Percentiles rank a stretch among this genome's conserved stretches.
phyloP scores from a whole-genome alignment of 2,113 vertebrate genomes.

The Oceanites oceanicus region DNA sequence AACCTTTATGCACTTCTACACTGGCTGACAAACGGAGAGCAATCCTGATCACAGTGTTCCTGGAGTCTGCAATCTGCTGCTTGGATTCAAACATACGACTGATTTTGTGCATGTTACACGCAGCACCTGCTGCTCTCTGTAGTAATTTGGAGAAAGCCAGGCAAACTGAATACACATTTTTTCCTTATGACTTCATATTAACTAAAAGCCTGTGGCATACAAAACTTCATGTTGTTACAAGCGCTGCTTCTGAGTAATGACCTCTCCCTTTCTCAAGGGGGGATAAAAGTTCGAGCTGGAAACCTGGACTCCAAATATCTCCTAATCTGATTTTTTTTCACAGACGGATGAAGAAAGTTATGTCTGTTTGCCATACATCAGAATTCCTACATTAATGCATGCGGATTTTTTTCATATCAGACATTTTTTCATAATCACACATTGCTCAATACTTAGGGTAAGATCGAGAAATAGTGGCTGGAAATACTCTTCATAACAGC shows the following conservation, averaged over 20 bases:
- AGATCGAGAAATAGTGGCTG: background rate
- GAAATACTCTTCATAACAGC: background rate
- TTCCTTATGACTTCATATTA: constrained; percentile 61
- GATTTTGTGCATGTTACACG: background rate
- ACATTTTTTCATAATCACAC: too few species aligned
- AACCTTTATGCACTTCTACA: background rate
- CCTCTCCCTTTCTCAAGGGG: constrained; percentile 48
- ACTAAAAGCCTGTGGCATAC: constrained; percentile 11
- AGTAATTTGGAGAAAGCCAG: constrained; percentile 7
- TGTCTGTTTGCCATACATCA: background rate
- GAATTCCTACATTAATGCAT: background rate
- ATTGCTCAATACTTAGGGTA: background rate
- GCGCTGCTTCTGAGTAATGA: constrained; percentile 43
- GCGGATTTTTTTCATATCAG: background rate
- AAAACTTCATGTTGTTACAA: constrained; percentile 35
- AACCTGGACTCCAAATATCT: background rate
- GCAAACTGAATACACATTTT: constrained; percentile 39
- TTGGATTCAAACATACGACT: background rate
- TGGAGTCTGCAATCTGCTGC: background rate
- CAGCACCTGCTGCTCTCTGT: constrained; percentile 56
- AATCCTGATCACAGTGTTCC: background rate
- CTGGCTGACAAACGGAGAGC: background rate
- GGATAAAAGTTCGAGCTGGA: background rate
- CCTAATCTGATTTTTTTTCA: background rate
- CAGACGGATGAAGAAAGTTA: background rate